Conservation (phyloP, 1,140 invertebrate species). For the Zaprionus davidi region DNA sequence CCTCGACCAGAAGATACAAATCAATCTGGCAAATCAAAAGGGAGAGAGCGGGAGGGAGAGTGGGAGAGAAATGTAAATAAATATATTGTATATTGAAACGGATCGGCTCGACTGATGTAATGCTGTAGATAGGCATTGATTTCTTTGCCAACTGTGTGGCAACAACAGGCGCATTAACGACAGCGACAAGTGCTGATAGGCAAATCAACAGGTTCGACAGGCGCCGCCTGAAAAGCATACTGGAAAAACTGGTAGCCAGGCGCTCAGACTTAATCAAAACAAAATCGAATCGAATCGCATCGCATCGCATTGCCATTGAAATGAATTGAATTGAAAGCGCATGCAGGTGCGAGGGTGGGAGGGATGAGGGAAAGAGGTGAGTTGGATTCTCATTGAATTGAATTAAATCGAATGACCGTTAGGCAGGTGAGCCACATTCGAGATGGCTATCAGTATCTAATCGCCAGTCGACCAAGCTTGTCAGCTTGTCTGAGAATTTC, state of each 20-base stretch:
- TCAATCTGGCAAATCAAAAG: slow-evolving; percentile 59
- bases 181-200: slow-evolving; percentile 60
- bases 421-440: slow-evolving; percentile 40
- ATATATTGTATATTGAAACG: slow-evolving; percentile 34
- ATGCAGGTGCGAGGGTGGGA: background rate
- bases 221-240: slow-evolving; percentile 54
- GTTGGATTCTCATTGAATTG: slow-evolving; percentile 45
- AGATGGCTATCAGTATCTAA: slow-evolving; percentile 60
- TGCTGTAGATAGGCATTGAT: slow-evolving; percentile 60
- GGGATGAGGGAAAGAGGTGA: slow-evolving; percentile 3
- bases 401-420: slow-evolving; percentile 73
- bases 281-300: slow-evolving; percentile 51
- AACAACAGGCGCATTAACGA: slow-evolving; percentile 33
- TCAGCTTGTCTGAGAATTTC: slow-evolving; percentile 62
- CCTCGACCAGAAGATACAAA: slow-evolving; percentile 59
- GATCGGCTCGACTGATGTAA: slow-evolving; percentile 59
- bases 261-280: slow-evolving; percentile 64
- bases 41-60: background rate
- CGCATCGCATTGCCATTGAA: slow-evolving; percentile 25
- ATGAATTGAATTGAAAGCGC: slow-evolving; percentile 59
- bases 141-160: slow-evolving; percentile 71
- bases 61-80: slow-evolving; percentile 44
- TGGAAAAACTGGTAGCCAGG: slow-evolving; percentile 63
- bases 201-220: slow-evolving; percentile 77
- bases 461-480: slow-evolving; percentile 34